Evolutionary conservation across 1,140 invertebrate genomes (phyloP).

Genomic region (Microplitis demolitor): DNA sequence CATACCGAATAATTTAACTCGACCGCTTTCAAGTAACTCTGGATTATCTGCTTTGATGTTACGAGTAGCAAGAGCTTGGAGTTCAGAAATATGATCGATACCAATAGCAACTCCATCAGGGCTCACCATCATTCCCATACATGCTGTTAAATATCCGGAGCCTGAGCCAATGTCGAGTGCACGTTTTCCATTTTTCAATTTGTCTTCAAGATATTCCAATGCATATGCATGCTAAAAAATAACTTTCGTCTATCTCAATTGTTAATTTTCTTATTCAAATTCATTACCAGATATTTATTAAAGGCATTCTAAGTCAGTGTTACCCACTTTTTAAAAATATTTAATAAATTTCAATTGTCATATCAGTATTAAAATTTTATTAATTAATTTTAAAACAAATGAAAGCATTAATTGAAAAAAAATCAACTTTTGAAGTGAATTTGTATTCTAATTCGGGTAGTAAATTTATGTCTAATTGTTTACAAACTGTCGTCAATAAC

Average conservation of each 20-base stretch:
- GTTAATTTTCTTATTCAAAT: background rate
- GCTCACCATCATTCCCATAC: slow-evolving; percentile 88
- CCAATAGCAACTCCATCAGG: slow-evolving; percentile 79
- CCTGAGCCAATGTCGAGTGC: slow-evolving; percentile 96
- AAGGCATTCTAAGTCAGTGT: background rate
- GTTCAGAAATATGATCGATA: slow-evolving; percentile 90
- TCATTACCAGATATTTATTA: background rate
- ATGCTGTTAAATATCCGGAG: slow-evolving; percentile 94
- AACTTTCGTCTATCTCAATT: slow-evolving; percentile 30
- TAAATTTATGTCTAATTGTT: no score
- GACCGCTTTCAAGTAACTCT: slow-evolving; percentile 68
- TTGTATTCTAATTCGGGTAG: no score
- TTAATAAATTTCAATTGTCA: no score
- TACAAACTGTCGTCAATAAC: no score
- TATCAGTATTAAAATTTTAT: no score
- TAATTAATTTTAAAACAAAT: no score
- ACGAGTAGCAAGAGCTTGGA: slow-evolving; percentile 74
- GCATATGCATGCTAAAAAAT: slow-evolving; percentile 85
- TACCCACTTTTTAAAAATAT: no score
- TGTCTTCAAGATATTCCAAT: slow-evolving; percentile 84
- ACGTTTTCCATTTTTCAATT: slow-evolving; percentile 77
- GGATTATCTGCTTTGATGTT: slow-evolving; percentile 82
- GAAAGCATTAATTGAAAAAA: no score
- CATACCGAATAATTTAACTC: slow-evolving; percentile 74
- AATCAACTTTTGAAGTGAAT: no score